These are phyloP conservation scores for Cosmorhoe ocellata DNA, from an alignment of 2,888 invertebrate genomes.

Conservation along the genomic window DNA sequence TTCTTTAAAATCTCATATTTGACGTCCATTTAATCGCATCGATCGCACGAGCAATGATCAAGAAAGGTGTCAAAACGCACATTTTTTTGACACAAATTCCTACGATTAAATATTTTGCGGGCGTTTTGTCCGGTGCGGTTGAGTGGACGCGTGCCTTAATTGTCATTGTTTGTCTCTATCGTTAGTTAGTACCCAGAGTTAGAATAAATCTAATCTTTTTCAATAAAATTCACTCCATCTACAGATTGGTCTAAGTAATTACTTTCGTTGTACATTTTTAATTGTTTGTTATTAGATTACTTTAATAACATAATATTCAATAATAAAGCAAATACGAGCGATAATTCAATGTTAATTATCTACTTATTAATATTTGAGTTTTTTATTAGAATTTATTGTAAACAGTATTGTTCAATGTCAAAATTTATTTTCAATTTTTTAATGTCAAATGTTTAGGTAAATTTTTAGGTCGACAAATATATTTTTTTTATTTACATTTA, in stretches of 20 bases:
- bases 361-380: not conserved
- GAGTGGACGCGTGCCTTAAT: slow-evolving; percentile 5
- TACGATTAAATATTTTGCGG: not conserved
- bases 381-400: not conserved
- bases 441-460: not conserved
- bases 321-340: no score
- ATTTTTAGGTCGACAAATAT: no score
- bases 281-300: no score
- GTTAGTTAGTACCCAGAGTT: not conserved
- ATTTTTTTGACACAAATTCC: no score
- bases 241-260: slow-evolving; percentile 24
- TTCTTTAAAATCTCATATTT: slow-evolving; percentile 35
- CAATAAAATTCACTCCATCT: slow-evolving; percentile 4
- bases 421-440: not conserved
- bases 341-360: not conserved
- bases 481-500: no score
- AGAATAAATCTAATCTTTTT: not conserved
- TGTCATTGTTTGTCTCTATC: not conserved
- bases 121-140: not conserved
- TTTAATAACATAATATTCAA: no score
- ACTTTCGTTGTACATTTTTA: slow-evolving; percentile 14
- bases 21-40: not conserved
- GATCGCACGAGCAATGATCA: not conserved
- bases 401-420: not conserved
- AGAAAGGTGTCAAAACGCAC: not conserved